Base-by-base conservation (phyloP, 2,888 invertebrate species). In the Amphimallon solstitiale region DNA sequence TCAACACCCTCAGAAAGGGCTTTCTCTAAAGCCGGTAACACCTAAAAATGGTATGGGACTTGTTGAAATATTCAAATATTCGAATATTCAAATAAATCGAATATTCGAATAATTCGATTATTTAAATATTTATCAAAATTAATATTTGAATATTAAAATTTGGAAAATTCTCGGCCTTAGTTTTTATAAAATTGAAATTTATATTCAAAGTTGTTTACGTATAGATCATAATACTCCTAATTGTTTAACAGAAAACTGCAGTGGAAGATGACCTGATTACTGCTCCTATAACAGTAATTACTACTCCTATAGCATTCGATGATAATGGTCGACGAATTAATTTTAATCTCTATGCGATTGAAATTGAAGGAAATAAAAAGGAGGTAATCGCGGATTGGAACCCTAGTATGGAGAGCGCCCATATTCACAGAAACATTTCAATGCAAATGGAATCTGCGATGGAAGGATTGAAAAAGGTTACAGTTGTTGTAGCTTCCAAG, bases 281-380 rank as follows among this genome's bases (percentile, higher is more conserved):
- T 1, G 92, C 92, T 19, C 78, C 83, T 37, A 86, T 93, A 66
- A 82, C 82, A 88, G 46, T 82, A 1, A 81, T 91, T 65, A 90
- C 92, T 1, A 91, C 92, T 19, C 78, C 83, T 37, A 86, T 93
- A 66, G 82, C 82, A 68, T 87, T 93, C 73, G 87, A 91, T 74
- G 85, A 89, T 65, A 78, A 84, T 69, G 95, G 95, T 45, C 85
- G 89, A 77, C 80, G 92, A 73, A 75, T 74, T 2, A 79, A 88
- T 78, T 88, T 92, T 78, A 85, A 84, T 63, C 77, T 92, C 62
- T 85, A 89, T 79, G 82, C 92, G 76, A 82, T 91, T 78, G 88
- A 91, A 81, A 79, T 90, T 67, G 86, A 87, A 67, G 83, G 86
- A 74, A 84, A 83, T 71, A 82, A 86, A 67, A 84, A 86, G 77